These are phyloP conservation scores for Epinephelus malabaricus DNA, from an alignment of 2,797 vertebrate genomes.

Conservation along the genomic window DNA sequence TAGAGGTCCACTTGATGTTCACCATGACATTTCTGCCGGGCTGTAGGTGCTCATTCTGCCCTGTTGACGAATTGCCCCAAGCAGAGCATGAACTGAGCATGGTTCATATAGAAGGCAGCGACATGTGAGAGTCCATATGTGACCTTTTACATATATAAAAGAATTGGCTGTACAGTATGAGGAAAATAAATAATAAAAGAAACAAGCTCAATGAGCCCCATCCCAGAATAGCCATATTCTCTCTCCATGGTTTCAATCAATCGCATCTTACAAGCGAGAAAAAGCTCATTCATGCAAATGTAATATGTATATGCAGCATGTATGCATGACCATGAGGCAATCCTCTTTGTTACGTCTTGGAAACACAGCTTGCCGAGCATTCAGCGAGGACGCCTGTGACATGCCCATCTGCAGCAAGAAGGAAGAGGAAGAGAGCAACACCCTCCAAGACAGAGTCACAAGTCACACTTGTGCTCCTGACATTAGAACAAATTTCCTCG, in stretches of 20 bases:
- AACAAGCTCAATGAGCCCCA: constrained; percentile 20
- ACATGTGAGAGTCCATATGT: constrained; percentile 1
- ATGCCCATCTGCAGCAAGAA: not conserved
- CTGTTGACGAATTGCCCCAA: constrained; percentile 1
- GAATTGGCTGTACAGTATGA: not conserved
- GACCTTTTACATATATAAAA: constrained; percentile 12
- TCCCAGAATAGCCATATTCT: constrained; percentile 20
- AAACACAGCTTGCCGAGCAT: constrained; percentile 25
- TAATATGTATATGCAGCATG: constrained; percentile 26
- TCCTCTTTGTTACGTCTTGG: constrained; percentile 29
- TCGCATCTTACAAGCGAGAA: constrained; percentile 26
- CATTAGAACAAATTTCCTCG: constrained; percentile 58
- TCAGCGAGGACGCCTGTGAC: constrained; percentile 22
- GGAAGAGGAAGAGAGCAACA: constrained; percentile 8
- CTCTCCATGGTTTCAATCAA: constrained; percentile 42
- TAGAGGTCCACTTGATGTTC: not conserved
- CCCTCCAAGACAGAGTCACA: constrained; percentile 67
- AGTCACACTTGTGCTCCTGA: constrained; percentile 67
- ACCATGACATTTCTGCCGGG: not conserved
- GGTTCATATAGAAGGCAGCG: constrained; percentile 18
- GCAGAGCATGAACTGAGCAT: constrained; percentile 11
- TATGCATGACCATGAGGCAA: constrained; percentile 26
- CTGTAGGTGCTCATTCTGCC: not conserved
- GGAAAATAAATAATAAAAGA: not conserved
- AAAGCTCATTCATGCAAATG: constrained; percentile 46